phyloP scores from a whole-genome alignment of 2,888 invertebrate species.

The Rhorus exstirpatorius region DNA sequence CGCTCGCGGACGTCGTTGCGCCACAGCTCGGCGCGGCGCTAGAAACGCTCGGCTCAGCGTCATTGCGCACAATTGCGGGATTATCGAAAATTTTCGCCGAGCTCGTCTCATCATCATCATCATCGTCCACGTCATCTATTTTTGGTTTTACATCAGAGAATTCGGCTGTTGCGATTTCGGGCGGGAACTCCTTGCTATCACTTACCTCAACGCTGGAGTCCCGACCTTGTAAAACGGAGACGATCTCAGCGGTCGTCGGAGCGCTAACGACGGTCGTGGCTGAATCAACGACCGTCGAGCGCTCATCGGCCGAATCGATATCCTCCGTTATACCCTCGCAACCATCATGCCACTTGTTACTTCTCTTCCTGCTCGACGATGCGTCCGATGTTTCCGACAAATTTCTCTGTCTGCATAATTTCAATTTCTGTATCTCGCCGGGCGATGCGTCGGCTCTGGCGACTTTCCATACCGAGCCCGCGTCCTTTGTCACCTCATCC shows the following conservation, averaged over 20 bases:
- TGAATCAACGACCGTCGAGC: constrained; percentile 79
- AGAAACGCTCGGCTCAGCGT: constrained; percentile 48
- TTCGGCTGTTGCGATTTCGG: constrained; percentile 85
- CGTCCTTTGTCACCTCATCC: constrained; percentile 77
- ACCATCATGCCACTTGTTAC: constrained; percentile 81
- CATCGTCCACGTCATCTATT: constrained; percentile 83
- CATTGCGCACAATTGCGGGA: constrained; percentile 53
- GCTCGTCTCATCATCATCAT: constrained; percentile 77
- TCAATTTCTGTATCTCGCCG: constrained; percentile 89
- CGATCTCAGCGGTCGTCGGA: constrained; percentile 80
- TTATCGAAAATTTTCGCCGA: constrained; percentile 71
- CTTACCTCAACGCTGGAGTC: constrained; percentile 85
- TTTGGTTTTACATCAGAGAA: constrained; percentile 86
- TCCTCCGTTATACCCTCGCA: constrained; percentile 83
- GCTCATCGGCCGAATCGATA: constrained; percentile 84
- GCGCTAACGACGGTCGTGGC: constrained; percentile 63
- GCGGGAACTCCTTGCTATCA: constrained; percentile 86
- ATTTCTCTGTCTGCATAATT: constrained; percentile 88
- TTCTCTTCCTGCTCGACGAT: constrained; percentile 81
- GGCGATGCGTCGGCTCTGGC: constrained; percentile 86
- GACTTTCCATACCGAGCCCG: constrained; percentile 86
- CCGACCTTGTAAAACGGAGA: constrained; percentile 83
- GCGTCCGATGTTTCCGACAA: constrained; percentile 83
- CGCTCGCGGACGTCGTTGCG: constrained; percentile 40
- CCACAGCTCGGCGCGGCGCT: constrained; percentile 39